These are phyloP conservation scores for crab-eating macaque (Macaca fascicularis) DNA, from an alignment of 2,113 vertebrate species.

Conservation along the genomic window DNA sequence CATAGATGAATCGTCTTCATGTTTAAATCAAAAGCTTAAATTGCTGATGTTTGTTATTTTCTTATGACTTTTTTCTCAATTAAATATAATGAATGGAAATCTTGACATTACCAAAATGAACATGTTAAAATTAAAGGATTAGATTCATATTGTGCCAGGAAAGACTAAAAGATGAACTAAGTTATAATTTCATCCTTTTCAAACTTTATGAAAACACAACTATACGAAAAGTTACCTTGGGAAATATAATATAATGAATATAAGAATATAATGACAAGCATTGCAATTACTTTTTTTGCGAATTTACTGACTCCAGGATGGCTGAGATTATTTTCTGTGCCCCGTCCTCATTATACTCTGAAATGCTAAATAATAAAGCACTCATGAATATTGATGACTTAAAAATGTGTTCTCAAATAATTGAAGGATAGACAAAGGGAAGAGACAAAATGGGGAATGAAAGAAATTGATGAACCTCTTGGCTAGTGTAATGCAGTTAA, in stretches of 20 bases:
- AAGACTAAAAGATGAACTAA: constrained; percentile 25
- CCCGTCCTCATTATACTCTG: not conserved
- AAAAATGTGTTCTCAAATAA: not conserved
- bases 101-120: not conserved
- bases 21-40: constrained; percentile 19
- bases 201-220: not conserved
- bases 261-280: not conserved
- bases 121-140: constrained; percentile 21
- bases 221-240: not conserved
- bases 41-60: constrained; percentile 49
- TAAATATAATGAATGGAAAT: constrained; percentile 52
- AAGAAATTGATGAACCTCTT: not conserved
- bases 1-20: not conserved
- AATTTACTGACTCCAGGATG: not conserved
- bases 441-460: not conserved
- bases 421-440: not conserved
- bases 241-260: too few species aligned
- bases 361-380: not conserved
- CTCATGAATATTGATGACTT: not conserved
- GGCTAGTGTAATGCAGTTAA: not conserved
- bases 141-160: not conserved
- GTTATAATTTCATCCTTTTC: constrained; percentile 6
- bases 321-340: not conserved
- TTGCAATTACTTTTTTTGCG: not conserved
- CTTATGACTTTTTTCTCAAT: constrained; percentile 38